Evolutionary conservation across 2,113 vertebrate species (phyloP).

Genomic region (Scomber japonicus): DNA sequence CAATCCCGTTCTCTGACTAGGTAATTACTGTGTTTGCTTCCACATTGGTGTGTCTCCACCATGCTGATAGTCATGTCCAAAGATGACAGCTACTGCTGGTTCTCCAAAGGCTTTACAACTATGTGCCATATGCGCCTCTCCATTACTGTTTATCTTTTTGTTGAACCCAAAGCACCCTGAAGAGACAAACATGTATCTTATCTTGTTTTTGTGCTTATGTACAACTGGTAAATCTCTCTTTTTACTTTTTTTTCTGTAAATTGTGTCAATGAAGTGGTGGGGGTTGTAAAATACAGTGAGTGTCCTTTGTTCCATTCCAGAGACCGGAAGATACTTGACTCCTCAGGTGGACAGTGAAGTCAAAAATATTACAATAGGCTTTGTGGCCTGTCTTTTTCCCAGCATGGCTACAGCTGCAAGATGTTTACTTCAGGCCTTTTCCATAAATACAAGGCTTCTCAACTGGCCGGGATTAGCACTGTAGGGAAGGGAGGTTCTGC

Average conservation of each 20-base stretch:
- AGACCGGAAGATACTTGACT: conserved; percentile 28
- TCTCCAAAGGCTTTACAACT: conserved; percentile 40
- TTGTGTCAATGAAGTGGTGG: conserved; percentile 9
- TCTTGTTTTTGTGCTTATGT: conserved; percentile 30
- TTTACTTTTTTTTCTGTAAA: conserved; percentile 31
- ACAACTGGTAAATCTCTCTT: neutral
- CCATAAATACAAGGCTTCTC: conserved; percentile 62
- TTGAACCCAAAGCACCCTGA: conserved; percentile 29
- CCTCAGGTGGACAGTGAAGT: conserved; percentile 25
- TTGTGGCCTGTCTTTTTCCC: conserved; percentile 36
- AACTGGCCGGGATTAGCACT: conserved; percentile 58
- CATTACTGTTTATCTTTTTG: conserved; percentile 49
- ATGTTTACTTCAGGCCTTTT: conserved; percentile 62
- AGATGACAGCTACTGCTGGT: conserved; percentile 66
- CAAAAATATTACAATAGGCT: neutral
- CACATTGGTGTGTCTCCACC: conserved; percentile 69
- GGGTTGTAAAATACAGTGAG: conserved; percentile 5
- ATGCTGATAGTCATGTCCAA: conserved; percentile 66
- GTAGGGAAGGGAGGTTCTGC: conserved; percentile 58
- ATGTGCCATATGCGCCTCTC: conserved; percentile 38
- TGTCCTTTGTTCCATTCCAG: neutral
- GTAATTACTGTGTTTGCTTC: conserved; percentile 78
- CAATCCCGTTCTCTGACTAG: conserved; percentile 67
- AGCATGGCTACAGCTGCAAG: conserved; percentile 54
- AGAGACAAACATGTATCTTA: conserved; percentile 36